Percentiles rank a stretch among this genome's conserved stretches.
Evolutionary conservation across 2,797 vertebrate species (phyloP).

Genomic region (Platalea minor): DNA sequence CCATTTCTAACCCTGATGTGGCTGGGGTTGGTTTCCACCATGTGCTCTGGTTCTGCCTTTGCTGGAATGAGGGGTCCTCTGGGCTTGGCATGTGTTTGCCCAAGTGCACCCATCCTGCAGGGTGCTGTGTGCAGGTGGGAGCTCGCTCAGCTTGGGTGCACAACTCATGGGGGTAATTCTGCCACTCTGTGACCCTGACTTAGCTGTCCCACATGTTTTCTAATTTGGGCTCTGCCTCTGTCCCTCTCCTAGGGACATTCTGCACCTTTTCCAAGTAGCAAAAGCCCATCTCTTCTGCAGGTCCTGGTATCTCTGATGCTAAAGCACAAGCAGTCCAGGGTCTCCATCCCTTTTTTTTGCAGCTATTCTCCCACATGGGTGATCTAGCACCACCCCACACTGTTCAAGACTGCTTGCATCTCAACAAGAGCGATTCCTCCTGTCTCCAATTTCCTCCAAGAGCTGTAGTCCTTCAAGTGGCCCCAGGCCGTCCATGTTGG

Average conservation of each 20-base stretch:
- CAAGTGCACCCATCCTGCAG: neutral
- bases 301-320: neutral
- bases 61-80: neutral
- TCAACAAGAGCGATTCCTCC: neutral
- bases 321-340: neutral
- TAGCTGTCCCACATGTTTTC: accelerated
- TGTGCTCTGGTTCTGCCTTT: accelerated
- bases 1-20: neutral
- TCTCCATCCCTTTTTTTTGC: neutral
- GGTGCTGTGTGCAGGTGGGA: neutral
- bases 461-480: neutral
- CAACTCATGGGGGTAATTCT: neutral
- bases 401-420: neutral
- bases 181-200: accelerated
- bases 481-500: accelerated
- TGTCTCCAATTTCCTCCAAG: neutral
- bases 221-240: neutral
- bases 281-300: neutral
- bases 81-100: neutral
- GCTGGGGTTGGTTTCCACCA: neutral
- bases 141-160: neutral
- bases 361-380: neutral
- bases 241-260: neutral
- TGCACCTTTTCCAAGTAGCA: neutral
- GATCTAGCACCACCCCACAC: too few relatives aligned